Conservation (phyloP, 2,113 vertebrate species). For the Benitochromis conjunctus region DNA sequence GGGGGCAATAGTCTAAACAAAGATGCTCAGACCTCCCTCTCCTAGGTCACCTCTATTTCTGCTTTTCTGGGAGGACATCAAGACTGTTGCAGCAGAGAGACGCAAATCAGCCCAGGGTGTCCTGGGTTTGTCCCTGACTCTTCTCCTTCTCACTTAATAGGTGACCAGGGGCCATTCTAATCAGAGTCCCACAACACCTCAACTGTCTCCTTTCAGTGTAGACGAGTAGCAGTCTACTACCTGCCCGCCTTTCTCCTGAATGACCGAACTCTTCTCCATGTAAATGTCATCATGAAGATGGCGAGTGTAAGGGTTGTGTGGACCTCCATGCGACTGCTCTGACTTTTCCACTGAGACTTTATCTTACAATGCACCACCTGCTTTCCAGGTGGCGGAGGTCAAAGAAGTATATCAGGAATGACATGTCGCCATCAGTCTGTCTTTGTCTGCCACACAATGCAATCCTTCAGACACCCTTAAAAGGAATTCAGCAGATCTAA, state of each 20-base stretch:
- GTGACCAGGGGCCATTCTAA: accelerated
- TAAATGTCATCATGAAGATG: neutral
- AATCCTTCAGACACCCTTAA: neutral
- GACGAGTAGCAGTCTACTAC: neutral
- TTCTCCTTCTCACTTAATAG: neutral
- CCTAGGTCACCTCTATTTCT: neutral
- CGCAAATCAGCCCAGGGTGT: accelerated
- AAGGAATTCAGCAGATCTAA: neutral
- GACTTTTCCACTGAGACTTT: neutral
- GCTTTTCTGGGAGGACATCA: neutral
- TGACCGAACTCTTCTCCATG: neutral
- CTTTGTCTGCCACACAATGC: neutral
- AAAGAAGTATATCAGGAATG: neutral
- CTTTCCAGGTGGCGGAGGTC: neutral
- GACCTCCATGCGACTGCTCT: accelerated
- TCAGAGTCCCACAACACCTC: neutral
- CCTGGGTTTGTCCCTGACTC: neutral
- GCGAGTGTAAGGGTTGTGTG: neutral
- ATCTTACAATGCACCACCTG: neutral
- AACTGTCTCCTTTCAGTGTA: neutral
- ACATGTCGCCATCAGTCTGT: neutral
- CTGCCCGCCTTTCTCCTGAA: neutral
- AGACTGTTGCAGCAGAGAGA: neutral
- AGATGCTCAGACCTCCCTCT: neutral
- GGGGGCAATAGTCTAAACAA: neutral